Base-by-base conservation (phyloP, 2,888 invertebrate genomes). In the Parapristionchus giblindavisi region DNA sequence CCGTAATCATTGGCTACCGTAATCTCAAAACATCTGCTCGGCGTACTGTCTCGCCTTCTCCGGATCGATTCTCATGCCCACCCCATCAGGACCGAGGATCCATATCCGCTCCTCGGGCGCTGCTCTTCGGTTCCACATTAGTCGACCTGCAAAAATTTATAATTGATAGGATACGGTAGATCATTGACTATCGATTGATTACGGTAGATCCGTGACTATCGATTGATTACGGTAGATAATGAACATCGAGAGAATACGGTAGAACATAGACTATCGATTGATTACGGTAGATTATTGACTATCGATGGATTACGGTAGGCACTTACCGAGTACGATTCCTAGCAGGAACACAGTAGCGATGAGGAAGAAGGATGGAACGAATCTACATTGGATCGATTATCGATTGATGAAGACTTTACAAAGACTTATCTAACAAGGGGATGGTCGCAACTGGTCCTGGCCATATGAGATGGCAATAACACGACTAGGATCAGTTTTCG, bases 21-120 rank as follows among this genome's bases (percentile, higher is more conserved):
- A 14, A 43, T 43, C 27, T 68, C n/a, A 68, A 24, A 68, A 68
- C 34, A 68, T 52, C 38, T 68, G 68, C 36, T 68, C 68, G 5
- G 52, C 52, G 38, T 68, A 52, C 2, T n/a, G 51, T 5, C 34
- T 34, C 2, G 36, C 34, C 24, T 68, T 52, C 34, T 36, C 52
- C 8, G n/a, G 36, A 24, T 29, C 29, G 32, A 65, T 48, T 48
- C 29, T 43, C 65, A 68, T 68, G 27, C 68, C 68, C 32, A 40
- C 3, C 27, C 43, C 63, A 43, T 65, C 43, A 1, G 63, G 63
- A 65, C 63, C 63, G 43, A 65, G 63, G 32, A 65, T 65, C 63
- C 63, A 65, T 32, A 43, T 43, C 17, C 43, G 27, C 17, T 65
- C 63, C 17, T 65, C 63, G 29, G 29, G 40, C 5, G 63, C 21